Conservation (phyloP, 2,797 vertebrate genomes). For the Premnoplex brunnescens region DNA sequence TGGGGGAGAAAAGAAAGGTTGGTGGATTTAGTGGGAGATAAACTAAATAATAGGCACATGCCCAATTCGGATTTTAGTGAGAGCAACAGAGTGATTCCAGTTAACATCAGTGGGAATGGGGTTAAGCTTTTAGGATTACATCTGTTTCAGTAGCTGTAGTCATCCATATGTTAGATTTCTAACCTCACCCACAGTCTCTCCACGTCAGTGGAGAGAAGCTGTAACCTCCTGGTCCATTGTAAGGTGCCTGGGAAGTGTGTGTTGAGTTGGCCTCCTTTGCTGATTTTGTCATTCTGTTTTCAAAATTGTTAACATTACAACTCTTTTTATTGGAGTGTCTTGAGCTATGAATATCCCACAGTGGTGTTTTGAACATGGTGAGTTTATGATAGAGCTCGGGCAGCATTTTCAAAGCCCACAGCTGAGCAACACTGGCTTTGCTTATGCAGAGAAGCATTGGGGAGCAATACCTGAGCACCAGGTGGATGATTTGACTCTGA, state of each 20-base stretch:
- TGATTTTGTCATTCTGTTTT: neutral
- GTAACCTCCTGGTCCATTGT: neutral
- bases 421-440: neutral
- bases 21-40: conserved; percentile 28
- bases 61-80: neutral
- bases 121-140: conserved; percentile 27
- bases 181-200: neutral
- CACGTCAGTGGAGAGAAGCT: neutral
- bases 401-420: neutral
- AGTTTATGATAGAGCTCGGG: neutral
- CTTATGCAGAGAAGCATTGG: neutral
- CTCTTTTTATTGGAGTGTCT: neutral
- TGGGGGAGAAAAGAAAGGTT: neutral
- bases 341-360: neutral
- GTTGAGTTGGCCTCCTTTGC: neutral
- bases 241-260: neutral
- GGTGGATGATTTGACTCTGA: neutral
- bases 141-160: conserved; percentile 26
- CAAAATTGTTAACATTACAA: neutral
- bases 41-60: neutral
- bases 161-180: neutral
- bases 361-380: neutral
- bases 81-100: neutral
- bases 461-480: neutral
- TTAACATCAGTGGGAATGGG: neutral